These are phyloP conservation scores for Corythornis vintsioides DNA, from an alignment of 2,113 vertebrate genomes.

Conservation along the genomic window DNA sequence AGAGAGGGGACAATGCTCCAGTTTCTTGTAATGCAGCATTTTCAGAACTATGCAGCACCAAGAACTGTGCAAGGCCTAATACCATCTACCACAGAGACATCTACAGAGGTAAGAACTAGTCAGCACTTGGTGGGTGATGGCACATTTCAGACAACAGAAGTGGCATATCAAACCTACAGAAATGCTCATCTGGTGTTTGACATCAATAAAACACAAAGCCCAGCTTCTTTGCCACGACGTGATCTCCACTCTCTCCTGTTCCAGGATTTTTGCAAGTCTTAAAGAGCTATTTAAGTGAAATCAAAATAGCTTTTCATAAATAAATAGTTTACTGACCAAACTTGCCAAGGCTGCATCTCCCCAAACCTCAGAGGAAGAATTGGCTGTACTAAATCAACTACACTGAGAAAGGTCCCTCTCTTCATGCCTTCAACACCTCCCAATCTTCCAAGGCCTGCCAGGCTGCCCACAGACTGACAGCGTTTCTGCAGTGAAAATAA, in stretches of 20 bases:
- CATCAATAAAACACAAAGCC: background rate
- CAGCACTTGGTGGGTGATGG: background rate
- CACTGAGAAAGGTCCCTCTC: conserved; percentile 36
- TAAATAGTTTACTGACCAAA: conserved; percentile 36
- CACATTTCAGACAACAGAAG: background rate
- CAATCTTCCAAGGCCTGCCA: background rate
- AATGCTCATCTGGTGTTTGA: background rate
- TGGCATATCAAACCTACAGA: background rate
- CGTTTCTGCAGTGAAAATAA: conserved; percentile 29
- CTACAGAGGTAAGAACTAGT: background rate
- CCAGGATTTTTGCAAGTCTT: conserved; percentile 51
- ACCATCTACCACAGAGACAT: background rate
- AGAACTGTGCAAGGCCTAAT: background rate
- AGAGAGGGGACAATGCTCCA: background rate
- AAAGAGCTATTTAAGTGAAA: conserved; percentile 39
- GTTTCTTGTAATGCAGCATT: background rate
- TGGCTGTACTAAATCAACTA: background rate
- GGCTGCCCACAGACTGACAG: conserved; percentile 4
- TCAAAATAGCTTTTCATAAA: conserved; percentile 39
- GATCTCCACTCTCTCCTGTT: background rate
- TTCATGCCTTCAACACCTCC: conserved; percentile 24
- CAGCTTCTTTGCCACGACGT: background rate
- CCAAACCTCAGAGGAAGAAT: background rate
- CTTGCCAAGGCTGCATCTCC: conserved; percentile 17
- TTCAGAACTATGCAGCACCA: background rate